phyloP scores from a whole-genome alignment of 1,140 invertebrate genomes.

The Littorina saxatilis region DNA sequence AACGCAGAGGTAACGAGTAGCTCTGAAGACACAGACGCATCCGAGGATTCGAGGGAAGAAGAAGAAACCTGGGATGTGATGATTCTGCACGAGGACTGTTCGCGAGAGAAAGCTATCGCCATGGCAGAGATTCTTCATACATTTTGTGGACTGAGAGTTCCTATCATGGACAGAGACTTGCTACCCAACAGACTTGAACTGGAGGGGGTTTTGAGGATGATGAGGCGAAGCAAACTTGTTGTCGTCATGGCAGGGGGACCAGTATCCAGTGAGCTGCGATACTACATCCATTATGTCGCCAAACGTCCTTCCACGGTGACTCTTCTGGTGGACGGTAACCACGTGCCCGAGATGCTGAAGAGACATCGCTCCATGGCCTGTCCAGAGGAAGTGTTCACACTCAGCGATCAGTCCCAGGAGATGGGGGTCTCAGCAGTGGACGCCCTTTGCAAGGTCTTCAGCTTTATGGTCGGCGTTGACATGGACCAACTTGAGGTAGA shows the following conservation, averaged over 20 bases:
- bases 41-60: constrained; percentile 1
- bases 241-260: constrained; percentile 14
- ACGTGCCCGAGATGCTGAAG: background rate
- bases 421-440: background rate
- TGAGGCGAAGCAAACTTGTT: constrained; percentile 21
- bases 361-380: background rate
- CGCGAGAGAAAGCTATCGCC: background rate
- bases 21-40: background rate
- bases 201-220: background rate
- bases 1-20: background rate
- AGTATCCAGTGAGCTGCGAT: background rate
- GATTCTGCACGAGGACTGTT: background rate
- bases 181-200: background rate
- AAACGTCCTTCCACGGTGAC: constrained; percentile 9
- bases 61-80: background rate
- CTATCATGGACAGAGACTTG: background rate
- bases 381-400: background rate
- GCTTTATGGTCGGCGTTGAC: background rate
- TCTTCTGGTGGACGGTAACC: background rate
- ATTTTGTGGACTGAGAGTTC: background rate
- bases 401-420: background rate
- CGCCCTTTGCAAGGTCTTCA: constrained; percentile 8
- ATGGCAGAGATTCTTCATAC: background rate
- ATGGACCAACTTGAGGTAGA: no score
- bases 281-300: background rate